phyloP scores from a whole-genome alignment of 2,113 vertebrate species.

The Recurvirostra avosetta region DNA sequence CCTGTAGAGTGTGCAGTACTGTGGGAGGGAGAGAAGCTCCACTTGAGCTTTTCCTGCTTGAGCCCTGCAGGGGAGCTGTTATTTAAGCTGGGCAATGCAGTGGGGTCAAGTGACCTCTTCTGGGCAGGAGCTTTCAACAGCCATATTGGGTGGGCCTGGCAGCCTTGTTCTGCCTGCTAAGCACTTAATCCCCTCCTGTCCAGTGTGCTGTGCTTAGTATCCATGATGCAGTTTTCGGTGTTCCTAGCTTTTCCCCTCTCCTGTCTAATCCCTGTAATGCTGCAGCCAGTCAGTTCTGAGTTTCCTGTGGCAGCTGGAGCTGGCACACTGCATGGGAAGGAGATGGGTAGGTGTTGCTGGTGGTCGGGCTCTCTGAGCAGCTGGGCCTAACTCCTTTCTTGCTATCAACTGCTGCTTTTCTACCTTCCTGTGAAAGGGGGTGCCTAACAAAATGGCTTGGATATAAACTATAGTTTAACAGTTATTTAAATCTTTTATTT shows the following conservation, averaged over 20 bases:
- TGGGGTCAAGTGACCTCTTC: not conserved
- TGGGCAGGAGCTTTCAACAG: not conserved
- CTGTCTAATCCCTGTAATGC: constrained; percentile 8
- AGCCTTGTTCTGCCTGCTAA: constrained; percentile 27
- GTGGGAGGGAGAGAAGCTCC: not conserved
- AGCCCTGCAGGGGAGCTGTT: not conserved
- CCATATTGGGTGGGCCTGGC: not conserved
- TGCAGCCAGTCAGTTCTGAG: not conserved
- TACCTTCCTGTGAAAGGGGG: not conserved
- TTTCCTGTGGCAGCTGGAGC: not conserved
- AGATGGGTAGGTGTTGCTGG: not conserved
- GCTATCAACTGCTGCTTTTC: not conserved
- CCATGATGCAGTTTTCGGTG: not conserved
- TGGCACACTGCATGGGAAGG: not conserved
- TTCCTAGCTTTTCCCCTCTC: not conserved
- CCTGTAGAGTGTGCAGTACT: not conserved
- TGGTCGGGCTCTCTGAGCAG: not conserved
- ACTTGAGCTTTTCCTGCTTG: not conserved
- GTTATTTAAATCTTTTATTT: not conserved
- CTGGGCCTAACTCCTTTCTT: not conserved
- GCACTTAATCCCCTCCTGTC: constrained; percentile 57
- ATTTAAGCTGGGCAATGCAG: not conserved
- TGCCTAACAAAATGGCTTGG: not conserved
- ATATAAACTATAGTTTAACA: not conserved
- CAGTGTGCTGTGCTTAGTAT: not conserved